Conservation (phyloP, 2,888 invertebrate species). For the Limnephilus rhombicus region DNA sequence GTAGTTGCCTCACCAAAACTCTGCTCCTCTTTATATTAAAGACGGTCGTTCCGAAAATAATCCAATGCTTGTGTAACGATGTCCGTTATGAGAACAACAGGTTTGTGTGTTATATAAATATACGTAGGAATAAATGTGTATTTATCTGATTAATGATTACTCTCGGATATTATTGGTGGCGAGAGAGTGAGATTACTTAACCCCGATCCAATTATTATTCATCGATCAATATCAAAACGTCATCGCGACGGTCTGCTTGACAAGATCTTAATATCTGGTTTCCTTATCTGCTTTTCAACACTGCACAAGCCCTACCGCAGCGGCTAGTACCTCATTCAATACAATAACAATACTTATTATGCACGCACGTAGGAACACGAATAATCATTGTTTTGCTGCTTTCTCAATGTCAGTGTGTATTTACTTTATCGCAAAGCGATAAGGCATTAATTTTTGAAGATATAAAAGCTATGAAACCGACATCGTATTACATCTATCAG, state of each 20-base stretch:
- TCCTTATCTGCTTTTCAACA: neutral
- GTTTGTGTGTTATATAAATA: neutral
- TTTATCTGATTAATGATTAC: neutral
- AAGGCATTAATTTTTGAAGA: neutral
- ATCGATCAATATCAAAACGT: neutral
- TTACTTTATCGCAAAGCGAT: neutral
- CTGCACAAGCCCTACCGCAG: conserved; percentile 11
- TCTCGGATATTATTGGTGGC: no score
- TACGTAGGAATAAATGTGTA: neutral
- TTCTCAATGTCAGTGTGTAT: neutral
- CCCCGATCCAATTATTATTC: neutral
- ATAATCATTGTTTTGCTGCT: neutral
- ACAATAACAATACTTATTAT: neutral
- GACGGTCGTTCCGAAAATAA: neutral
- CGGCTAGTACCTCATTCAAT: neutral
- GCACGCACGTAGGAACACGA: neutral
- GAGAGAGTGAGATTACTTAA: neutral
- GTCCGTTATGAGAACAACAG: neutral
- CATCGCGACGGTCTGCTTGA: neutral
- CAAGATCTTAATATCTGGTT: neutral
- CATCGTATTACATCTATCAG: neutral
- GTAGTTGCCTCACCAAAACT: neutral
- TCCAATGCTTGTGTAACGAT: neutral
- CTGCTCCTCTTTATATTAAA: neutral
- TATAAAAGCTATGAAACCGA: neutral